Conservation (phyloP, 1,140 invertebrate species). For the Trissolcus basalis region DNA sequence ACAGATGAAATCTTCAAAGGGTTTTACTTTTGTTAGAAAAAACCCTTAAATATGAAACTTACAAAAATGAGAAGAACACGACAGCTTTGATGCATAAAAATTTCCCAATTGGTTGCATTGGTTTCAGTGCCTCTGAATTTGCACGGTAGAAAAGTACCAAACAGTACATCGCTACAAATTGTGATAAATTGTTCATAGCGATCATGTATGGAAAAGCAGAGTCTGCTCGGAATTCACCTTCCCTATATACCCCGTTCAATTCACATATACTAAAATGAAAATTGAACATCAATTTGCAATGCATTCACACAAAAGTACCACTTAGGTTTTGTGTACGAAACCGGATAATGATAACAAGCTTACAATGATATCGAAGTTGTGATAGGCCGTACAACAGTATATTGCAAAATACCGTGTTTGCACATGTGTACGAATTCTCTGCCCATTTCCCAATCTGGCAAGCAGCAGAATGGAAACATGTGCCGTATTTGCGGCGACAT, state of each 20-base stretch:
- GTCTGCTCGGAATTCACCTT: slow-evolving; percentile 90
- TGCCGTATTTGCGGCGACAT: slow-evolving; percentile 90
- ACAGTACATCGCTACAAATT: slow-evolving; percentile 97
- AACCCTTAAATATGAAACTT: no score
- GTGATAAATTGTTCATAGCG: slow-evolving; percentile 94
- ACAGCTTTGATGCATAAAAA: slow-evolving; percentile 99
- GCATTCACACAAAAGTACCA: no score
- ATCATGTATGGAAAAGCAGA: slow-evolving; percentile 94
- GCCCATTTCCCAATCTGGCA: slow-evolving; percentile 92
- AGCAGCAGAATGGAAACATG: slow-evolving; percentile 89
- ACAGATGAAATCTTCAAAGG: slow-evolving; percentile 1
- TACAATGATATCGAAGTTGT: slow-evolving; percentile 93
- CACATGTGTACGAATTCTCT: slow-evolving; percentile 94
- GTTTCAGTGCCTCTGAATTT: slow-evolving; percentile 88
- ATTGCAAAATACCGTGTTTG: slow-evolving; percentile 97
- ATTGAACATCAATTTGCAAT: slow-evolving; percentile 1
- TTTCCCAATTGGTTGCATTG: slow-evolving; percentile 95
- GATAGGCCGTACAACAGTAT: slow-evolving; percentile 91
- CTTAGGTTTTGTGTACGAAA: no score
- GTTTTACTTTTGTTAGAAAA: no score
- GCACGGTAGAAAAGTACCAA: slow-evolving; percentile 95
- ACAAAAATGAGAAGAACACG: slow-evolving; percentile 99
- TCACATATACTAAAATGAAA: slow-evolving; percentile 86
- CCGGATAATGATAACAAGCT: no score
- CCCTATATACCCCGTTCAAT: slow-evolving; percentile 88